Percentiles rank a stretch among this genome's conserved stretches.
phyloP scores from a whole-genome alignment of 2,888 invertebrate genomes.

The Synanthedon myopaeformis region DNA sequence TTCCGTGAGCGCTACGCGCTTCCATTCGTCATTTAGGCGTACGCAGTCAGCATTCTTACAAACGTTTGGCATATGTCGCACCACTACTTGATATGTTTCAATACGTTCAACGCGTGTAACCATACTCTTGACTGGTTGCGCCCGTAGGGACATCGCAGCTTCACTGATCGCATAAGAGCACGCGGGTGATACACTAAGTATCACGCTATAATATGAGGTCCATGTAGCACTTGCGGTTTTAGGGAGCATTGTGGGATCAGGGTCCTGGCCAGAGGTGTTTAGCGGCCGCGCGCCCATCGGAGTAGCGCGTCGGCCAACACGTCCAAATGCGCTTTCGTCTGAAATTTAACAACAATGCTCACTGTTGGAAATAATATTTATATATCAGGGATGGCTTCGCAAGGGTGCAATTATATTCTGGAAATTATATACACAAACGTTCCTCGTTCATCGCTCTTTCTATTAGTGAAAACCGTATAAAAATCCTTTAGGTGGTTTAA shows the following conservation, averaged over 20 bases:
- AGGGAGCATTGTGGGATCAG: slow-evolving; percentile 30
- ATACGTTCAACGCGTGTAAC: slow-evolving; percentile 50
- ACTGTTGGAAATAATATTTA: neutral
- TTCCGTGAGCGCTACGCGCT: slow-evolving; percentile 10
- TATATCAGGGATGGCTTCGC: too few relatives aligned
- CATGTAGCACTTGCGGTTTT: slow-evolving; percentile 41
- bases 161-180: slow-evolving; percentile 44
- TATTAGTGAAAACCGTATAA: too few relatives aligned
- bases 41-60: slow-evolving; percentile 47
- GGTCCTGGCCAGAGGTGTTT: slow-evolving; percentile 46
- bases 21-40: slow-evolving; percentile 3
- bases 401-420: too few relatives aligned
- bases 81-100: slow-evolving; percentile 69
- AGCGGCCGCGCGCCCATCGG: slow-evolving; percentile 95
- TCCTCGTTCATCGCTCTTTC: too few relatives aligned
- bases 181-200: slow-evolving; percentile 34
- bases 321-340: slow-evolving; percentile 96
- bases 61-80: slow-evolving; percentile 52
- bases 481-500: too few relatives aligned
- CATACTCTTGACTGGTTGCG: slow-evolving; percentile 56
- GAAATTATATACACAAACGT: too few relatives aligned
- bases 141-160: slow-evolving; percentile 55
- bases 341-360: slow-evolving; percentile 37
- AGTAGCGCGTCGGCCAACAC: slow-evolving; percentile 93
- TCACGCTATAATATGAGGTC: slow-evolving; percentile 31